Evolutionary conservation across 2,113 vertebrate genomes (phyloP), one percentile per base, ranked within the genome.

Genomic region (Nannobrachium achirus): DNA sequence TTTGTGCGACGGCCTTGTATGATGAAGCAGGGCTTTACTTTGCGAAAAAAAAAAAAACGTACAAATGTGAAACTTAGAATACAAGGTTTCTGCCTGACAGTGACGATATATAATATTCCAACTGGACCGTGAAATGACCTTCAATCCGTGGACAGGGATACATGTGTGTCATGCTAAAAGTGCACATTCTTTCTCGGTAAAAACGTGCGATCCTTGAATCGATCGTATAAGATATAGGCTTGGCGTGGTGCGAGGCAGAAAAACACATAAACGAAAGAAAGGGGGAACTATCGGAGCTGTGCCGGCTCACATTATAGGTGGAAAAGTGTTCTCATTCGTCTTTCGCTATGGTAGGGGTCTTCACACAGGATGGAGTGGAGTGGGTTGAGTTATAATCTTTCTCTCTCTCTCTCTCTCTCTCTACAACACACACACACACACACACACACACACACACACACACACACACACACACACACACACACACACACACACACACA

Each of bases 121-220:
- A 11, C 18, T 10, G 55, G 67, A 78, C 84, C 84, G 80, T 82
- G 76, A 66, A 71, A 40, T 69, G 76, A 81, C 79, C 83, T 84
- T 80, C 63, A 71, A 13, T 68, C 46, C 10, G 11, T 7, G 13
- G 66, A 52, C 63, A 0, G 8, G 50, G 63, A 77, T 73, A 66
- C 78, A 65, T 69, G 65, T 59, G 66, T 63, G 70, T 66, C 19
- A 56, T 60, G 75, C 58, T 82, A 57, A 16, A n/a, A 73, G 52
- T 65, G 14, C 16, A 16, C 1, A 5, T 63, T 69, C 40, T 42
- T 63, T 69, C 40, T 42, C 52, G 63, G 50, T 40, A 56, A 18
- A 56, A 46, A 63, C 56, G 66, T n/a, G 45, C 5, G 46, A 8
- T 18, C 56, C 65, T 63, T 58, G 48, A n/a, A 16, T 15, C 33